Conservation (phyloP, 1,140 invertebrate genomes). For the Augochlora pura region DNA sequence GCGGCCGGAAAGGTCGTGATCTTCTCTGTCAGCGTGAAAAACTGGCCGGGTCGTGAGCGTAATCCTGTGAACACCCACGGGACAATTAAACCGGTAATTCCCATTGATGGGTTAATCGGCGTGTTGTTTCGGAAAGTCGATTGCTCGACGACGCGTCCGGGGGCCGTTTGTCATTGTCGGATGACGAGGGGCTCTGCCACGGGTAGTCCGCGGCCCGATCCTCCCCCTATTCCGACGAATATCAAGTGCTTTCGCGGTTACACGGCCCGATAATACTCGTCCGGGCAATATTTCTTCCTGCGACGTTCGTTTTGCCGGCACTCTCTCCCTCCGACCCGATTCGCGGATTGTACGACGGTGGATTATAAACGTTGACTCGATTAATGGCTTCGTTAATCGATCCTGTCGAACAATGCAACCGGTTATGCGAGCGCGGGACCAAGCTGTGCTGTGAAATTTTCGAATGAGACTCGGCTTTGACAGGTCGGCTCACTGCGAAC, state of each 20-base stretch:
- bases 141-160: constrained; percentile 7
- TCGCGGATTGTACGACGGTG: background rate
- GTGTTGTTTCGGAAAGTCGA: constrained; percentile 46
- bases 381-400: background rate
- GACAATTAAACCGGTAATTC: constrained; percentile 57
- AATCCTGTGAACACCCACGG: constrained; percentile 44
- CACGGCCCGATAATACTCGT: constrained; percentile 15
- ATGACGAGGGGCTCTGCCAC: background rate
- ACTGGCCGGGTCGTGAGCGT: background rate
- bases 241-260: background rate
- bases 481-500: no score
- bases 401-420: background rate
- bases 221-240: background rate
- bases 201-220: background rate
- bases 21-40: constrained; percentile 17
- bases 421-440: no score
- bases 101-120: constrained; percentile 52
- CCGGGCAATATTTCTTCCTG: background rate
- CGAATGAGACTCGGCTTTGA: no score
- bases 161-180: constrained; percentile 15
- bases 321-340: background rate
- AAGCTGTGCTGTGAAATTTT: no score
- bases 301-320: constrained; percentile 1
- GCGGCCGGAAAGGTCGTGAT: constrained; percentile 34
- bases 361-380: background rate